Conservation (phyloP, 37 sponge, comb jelly and placozoan genomes). For the Halichondria panicea region DNA sequence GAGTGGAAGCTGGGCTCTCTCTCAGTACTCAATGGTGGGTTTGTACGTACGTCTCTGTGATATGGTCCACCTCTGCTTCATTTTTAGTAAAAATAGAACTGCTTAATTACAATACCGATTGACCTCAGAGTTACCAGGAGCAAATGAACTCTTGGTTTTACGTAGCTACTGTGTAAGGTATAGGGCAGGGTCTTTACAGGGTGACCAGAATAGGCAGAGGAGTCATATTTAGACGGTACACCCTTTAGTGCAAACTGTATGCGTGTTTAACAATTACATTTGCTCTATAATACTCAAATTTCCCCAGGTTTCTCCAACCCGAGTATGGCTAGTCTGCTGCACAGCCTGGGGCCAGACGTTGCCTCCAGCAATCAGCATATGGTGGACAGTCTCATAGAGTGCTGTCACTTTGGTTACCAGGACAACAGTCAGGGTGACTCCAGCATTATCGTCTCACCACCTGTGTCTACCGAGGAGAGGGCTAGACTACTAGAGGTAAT, state of each 20-base stretch:
- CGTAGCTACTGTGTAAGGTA: no score
- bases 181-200: not conserved
- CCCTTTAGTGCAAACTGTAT: no score
- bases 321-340: slow-evolving; percentile 29
- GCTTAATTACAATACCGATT: no score
- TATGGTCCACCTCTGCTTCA: no score
- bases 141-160: no score
- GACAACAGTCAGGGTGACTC: not conserved
- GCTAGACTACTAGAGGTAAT: slow-evolving; percentile 19
- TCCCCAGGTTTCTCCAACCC: slow-evolving; percentile 22
- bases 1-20: slow-evolving; percentile 60
- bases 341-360: slow-evolving; percentile 56
- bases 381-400: not conserved
- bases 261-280: not conserved
- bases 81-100: no score
- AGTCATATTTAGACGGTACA: not conserved
- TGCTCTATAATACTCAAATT: not conserved
- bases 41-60: not conserved
- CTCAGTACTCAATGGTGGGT: slow-evolving; percentile 39
- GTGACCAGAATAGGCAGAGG: not conserved
- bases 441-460: not conserved
- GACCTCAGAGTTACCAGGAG: no score
- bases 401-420: slow-evolving; percentile 8
- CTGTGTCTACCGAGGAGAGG: slow-evolving; percentile 8
- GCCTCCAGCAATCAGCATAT: slow-evolving; percentile 27